Evolutionary conservation across 2,888 invertebrate genomes (phyloP), one percentile per base, ranked within the genome.

Genomic region (Andrena haemorrhoa): DNA sequence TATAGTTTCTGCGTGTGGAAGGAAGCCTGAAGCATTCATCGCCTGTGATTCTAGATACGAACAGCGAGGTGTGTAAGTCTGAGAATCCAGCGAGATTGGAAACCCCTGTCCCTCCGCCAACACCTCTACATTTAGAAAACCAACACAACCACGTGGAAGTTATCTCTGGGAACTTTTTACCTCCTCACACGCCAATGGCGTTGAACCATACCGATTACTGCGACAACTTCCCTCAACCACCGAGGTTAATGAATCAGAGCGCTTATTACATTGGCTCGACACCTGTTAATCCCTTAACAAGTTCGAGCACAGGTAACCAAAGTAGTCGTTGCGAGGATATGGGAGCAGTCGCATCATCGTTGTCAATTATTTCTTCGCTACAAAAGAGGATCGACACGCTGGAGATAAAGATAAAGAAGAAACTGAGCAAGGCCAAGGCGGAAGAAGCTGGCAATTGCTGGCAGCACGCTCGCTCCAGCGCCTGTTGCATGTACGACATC

Each of bases 401-500:
- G 66, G 89, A 89, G 70, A 74, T 64, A 1, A 84, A 87, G 72
- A n/a, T 90, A 2, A 86, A 88, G 12, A 87, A 82, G 41, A 76
- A 84, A 33, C 60, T 79, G 0, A 65, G 29, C 7, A 77, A 56
- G 47, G 16, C 5, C 7, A 47, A 65, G 10, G 26, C 56, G 2
- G 7, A 56, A 6, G 23, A 72, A 12, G 47, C 10, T 0, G 61
- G 8, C 4, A 65, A 26, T 23, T 83, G 64, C 60, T 85, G 69
- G n/a, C 75, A 76, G 16, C 26, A 63, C n/a, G 41, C 29, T 10
- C 64, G 35, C 20, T 58, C 7, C 1, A 81, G 56, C 26, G 2
- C 29, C 47, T 63, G 29, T 5, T 41, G 26, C 6, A 26, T 35
- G 51, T 20, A 60, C 8, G 26, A 74, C 5, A 41, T 63, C 1